Evolutionary conservation across 1,140 invertebrate genomes (phyloP).

Genomic region (Telenomus remus): DNA sequence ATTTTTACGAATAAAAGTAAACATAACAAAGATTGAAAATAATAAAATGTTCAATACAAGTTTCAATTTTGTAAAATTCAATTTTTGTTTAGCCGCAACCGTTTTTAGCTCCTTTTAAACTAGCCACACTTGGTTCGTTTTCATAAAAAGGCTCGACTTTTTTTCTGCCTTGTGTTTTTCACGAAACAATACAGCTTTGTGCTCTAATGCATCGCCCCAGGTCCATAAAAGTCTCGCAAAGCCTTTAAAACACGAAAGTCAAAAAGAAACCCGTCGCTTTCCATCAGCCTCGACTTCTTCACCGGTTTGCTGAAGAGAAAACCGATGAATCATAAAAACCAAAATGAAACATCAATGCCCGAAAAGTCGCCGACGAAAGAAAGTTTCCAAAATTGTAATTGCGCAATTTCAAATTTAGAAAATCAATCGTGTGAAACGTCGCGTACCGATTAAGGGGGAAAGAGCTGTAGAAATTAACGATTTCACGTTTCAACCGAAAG

Average conservation of each 20-base stretch:
- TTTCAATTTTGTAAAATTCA: neutral
- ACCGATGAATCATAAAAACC: too few species aligned
- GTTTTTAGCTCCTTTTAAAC: slow-evolving; percentile 8
- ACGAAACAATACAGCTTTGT: slow-evolving; percentile 54
- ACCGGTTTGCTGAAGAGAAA: neutral
- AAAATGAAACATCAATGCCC: too few species aligned
- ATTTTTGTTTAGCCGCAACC: neutral
- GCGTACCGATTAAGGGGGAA: too few species aligned
- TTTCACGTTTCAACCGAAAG: too few species aligned
- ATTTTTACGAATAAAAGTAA: too few species aligned
- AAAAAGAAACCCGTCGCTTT: slow-evolving; percentile 7
- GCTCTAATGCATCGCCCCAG: slow-evolving; percentile 34
- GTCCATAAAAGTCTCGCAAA: slow-evolving; percentile 32
- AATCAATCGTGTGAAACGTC: too few species aligned
- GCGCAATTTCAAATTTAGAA: too few species aligned
- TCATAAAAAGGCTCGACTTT: slow-evolving; percentile 22
- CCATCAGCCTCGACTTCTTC: neutral
- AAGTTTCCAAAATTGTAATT: too few species aligned
- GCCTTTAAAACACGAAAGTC: slow-evolving; percentile 23
- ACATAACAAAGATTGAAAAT: neutral
- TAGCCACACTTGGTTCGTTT: slow-evolving; percentile 14
- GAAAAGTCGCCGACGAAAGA: too few species aligned
- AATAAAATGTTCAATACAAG: neutral
- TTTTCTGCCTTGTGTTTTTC: slow-evolving; percentile 45
- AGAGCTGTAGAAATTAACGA: too few species aligned